A percentile compares a stretch with the other conserved stretches of the same genome.
Conservation (phyloP, 2,797 vertebrate species). For the Lepus townsendii region DNA sequence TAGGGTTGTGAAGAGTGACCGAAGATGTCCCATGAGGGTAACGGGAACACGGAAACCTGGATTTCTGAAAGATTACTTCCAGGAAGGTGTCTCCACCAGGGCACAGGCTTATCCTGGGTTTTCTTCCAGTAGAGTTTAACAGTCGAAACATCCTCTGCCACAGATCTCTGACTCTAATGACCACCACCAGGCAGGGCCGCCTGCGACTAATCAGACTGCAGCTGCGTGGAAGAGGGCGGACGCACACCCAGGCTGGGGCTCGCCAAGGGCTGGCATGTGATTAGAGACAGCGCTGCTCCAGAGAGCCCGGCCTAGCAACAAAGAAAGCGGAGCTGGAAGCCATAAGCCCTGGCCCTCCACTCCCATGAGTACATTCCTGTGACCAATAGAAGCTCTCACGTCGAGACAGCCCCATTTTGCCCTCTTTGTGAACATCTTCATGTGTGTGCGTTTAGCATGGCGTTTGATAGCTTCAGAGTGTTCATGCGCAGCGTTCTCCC, state of each 20-base stretch:
- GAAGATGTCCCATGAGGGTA: not conserved
- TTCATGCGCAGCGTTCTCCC: not conserved
- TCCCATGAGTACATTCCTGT: not conserved
- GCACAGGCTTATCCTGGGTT: not conserved
- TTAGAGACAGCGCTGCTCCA: not conserved
- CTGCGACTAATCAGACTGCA: not conserved
- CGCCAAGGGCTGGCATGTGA: not conserved
- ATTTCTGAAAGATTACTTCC: not conserved
- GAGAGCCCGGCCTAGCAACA: not conserved
- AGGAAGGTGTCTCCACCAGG: not conserved
- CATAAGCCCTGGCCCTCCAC: no score
- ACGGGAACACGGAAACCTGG: no score
- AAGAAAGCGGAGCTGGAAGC: not conserved
- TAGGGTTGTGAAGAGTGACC: not conserved
- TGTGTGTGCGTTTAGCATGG: not conserved
- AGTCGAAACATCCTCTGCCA: not conserved
- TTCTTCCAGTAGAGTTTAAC: not conserved
- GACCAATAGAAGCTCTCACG: not conserved
- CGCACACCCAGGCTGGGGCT: not conserved
- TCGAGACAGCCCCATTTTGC: not conserved
- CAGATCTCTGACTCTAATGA: not conserved
- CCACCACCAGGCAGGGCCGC: not conserved
- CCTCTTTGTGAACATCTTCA: not conserved
- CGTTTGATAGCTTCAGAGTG: not conserved
- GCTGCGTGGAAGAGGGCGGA: not conserved